These are phyloP conservation scores for Hippocampus abdominalis DNA, from an alignment of 2,113 vertebrate genomes.

Conservation along the genomic window DNA sequence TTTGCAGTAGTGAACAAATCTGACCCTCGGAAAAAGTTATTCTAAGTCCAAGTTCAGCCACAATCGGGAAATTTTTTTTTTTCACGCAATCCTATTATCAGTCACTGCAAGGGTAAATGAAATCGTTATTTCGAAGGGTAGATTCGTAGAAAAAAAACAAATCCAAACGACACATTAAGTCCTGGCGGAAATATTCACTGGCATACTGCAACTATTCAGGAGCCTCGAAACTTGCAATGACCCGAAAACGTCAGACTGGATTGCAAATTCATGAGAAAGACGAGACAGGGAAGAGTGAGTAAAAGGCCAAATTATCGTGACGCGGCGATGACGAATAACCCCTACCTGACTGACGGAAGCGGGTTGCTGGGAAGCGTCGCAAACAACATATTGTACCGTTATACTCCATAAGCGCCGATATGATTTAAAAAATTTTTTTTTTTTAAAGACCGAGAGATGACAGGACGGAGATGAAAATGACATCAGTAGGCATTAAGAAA, in stretches of 20 bases:
- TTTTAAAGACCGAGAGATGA: background rate
- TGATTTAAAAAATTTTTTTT: no score
- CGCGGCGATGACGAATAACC: no score
- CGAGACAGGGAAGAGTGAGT: background rate
- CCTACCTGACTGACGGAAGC: background rate
- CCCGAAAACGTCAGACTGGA: conserved; percentile 52
- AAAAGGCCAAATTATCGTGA: background rate
- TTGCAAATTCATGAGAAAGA: conserved; percentile 29
- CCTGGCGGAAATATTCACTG: background rate
- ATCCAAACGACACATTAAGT: background rate
- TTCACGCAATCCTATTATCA: background rate
- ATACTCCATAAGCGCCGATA: background rate
- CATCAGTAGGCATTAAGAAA: background rate
- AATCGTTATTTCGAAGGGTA: background rate
- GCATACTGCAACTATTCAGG: conserved; percentile 39
- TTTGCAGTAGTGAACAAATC: background rate
- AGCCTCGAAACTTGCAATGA: conserved; percentile 41
- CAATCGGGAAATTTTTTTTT: background rate
- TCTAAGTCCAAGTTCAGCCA: background rate
- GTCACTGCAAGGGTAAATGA: background rate
- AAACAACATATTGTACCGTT: background rate
- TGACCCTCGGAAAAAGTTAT: background rate
- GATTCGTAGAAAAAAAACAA: background rate
- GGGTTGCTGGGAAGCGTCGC: background rate
- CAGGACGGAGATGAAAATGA: background rate